Percentiles rank a stretch among this genome's conserved stretches.
Evolutionary conservation across 2,888 invertebrate genomes (phyloP).

Genomic region (Polyommatus iphigenia): DNA sequence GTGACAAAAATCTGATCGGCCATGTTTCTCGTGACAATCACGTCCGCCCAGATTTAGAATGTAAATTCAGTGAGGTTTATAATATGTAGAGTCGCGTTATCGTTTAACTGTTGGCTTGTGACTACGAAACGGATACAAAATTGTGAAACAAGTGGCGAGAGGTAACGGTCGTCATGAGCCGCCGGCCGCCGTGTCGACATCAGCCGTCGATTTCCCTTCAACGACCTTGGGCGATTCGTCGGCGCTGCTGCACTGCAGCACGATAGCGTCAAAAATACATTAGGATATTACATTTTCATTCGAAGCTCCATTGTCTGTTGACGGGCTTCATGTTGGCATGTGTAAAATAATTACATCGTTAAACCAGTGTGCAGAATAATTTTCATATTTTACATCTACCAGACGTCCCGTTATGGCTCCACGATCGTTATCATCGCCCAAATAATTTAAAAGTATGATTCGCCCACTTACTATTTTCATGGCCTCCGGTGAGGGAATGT

Average conservation of each 20-base stretch:
- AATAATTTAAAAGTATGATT: not conserved
- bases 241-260: constrained; percentile 51
- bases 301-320: not conserved
- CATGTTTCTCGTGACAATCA: constrained; percentile 57
- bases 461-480: not conserved
- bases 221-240: constrained; percentile 68
- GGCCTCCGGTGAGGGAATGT: not conserved
- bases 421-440: not conserved
- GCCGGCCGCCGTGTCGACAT: constrained; percentile 61
- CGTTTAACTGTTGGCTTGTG: constrained; percentile 20
- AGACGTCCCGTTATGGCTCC: not conserved
- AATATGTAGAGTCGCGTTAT: not conserved
- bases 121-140: constrained; percentile 16
- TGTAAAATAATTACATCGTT: not conserved
- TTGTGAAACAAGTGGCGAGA: constrained; percentile 54
- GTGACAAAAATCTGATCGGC: constrained; percentile 55
- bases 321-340: not conserved
- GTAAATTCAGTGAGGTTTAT: not conserved
- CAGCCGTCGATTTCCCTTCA: constrained; percentile 72
- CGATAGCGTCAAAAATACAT: constrained; percentile 49
- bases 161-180: constrained; percentile 56
- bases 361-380: not conserved
- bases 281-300: constrained; percentile 4
- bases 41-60: constrained; percentile 5
- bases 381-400: not conserved